Percentiles rank a stretch among this genome's conserved stretches.
phyloP scores from a whole-genome alignment of 2,888 invertebrate genomes.

The Euzophera pinguis region DNA sequence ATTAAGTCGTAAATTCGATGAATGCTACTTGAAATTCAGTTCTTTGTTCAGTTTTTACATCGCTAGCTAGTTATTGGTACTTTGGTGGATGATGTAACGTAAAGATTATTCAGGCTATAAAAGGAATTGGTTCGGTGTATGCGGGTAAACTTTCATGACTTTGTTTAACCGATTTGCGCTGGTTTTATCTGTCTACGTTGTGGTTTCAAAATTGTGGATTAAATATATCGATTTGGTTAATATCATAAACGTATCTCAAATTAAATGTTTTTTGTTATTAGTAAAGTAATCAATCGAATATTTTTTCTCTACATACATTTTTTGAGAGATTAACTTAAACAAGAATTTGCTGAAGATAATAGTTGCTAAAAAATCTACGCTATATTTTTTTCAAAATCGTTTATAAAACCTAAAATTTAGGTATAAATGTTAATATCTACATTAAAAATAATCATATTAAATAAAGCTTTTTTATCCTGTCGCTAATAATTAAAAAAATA shows the following conservation, averaged over 20 bases:
- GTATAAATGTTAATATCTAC: too few relatives aligned
- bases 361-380: too few relatives aligned
- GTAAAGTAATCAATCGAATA: too few relatives aligned
- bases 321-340: too few relatives aligned
- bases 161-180: not conserved
- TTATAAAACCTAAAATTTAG: too few relatives aligned
- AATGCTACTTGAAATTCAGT: constrained; percentile 29
- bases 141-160: constrained; percentile 5
- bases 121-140: constrained; percentile 2
- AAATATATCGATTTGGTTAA: not conserved
- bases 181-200: not conserved
- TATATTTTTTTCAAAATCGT: too few relatives aligned
- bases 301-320: too few relatives aligned
- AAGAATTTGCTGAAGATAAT: too few relatives aligned
- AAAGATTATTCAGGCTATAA: constrained; percentile 11
- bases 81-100: not conserved
- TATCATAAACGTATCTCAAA: too few relatives aligned
- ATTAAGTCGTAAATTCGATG: constrained; percentile 34
- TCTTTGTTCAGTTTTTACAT: constrained; percentile 19
- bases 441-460: too few relatives aligned
- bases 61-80: constrained; percentile 4
- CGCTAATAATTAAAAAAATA: not conserved
- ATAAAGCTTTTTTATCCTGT: not conserved
- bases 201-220: not conserved
- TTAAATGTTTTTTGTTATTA: too few relatives aligned